A percentile compares a stretch with the other conserved stretches of the same genome.
phyloP scores from a whole-genome alignment of 2,888 invertebrate species.

The Mythimna loreyi region DNA sequence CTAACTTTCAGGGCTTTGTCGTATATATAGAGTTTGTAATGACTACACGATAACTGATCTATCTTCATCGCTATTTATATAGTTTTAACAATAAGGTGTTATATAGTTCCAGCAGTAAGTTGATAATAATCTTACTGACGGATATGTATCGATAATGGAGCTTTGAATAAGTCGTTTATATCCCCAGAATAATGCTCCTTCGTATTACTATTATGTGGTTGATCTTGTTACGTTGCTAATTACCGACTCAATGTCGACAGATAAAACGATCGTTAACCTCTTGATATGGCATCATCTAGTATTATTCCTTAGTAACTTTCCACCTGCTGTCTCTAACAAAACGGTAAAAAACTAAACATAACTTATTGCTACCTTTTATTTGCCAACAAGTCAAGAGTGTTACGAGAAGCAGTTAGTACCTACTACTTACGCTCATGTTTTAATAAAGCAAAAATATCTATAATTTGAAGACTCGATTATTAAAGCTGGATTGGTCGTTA shows the following conservation, averaged over 20 bases:
- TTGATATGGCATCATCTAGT: constrained; percentile 11
- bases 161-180: constrained; percentile 32
- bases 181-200: constrained; percentile 13
- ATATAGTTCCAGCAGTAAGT: constrained; percentile 2
- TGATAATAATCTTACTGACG: constrained; percentile 27
- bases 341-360: neutral
- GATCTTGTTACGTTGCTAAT: constrained; percentile 24
- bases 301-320: constrained; percentile 6
- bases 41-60: neutral
- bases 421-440: neutral
- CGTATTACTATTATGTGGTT: constrained; percentile 7
- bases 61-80: constrained; percentile 7
- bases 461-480: neutral
- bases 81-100: neutral
- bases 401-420: neutral
- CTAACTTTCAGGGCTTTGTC: constrained; percentile 38
- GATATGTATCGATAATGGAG: constrained; percentile 13
- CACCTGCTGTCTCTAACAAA: neutral
- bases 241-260: constrained; percentile 19
- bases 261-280: constrained; percentile 30
- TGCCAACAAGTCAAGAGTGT: neutral
- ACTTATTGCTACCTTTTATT: neutral
- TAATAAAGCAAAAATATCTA: neutral
- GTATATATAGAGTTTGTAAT: constrained; percentile 15
- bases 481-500: neutral